Base-by-base conservation (phyloP, 1,140 invertebrate species). In the Notospermus geniculatus region DNA sequence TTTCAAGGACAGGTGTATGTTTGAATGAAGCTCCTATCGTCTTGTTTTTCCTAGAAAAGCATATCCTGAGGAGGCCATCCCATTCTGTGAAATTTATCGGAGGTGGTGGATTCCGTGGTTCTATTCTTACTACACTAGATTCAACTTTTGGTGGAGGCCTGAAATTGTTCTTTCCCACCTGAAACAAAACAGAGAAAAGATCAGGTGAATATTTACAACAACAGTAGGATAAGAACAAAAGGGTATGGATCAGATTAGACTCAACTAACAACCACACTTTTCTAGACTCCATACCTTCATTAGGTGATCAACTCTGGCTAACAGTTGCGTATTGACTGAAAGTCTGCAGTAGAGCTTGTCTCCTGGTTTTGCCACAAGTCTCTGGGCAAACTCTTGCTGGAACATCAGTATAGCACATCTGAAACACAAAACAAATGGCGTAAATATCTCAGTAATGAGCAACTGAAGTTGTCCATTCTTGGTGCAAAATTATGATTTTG, bases 341-440 rank as follows among this genome's bases (percentile, higher is more conserved):
- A 99, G 82, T 60, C 97, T 86, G 82, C 96, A 98, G 74, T 97
- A 99, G 1, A 97, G 82, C 84, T 99, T 99, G 69, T 98, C 95
- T 13, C 96, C 97, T 29, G 97, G 93, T 81, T 95, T 92, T 1
- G 97, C 97, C 11, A 97, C 92, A 60, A 99, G 83, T 78, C 97
- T 84, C 74, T 98, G 91, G 17, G 97, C 97, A 86, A 99, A 99
- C 85, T 99, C 97, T 78, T 91, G 86, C 84, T 99, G 97, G 77
- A 99, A 97, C 97, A 99, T 99, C 1, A 99, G 83, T 2, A 99
- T 87, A 22, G 97, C 97, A 86, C 93, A 98, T 70, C 96, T 88
- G 75, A 87, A 90, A 66, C n/a, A 50, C 4, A 50, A 23, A 5
- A n/a, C n/a, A 50, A 23, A 23, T 5, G 25, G 25, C n/a, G 46